Evolutionary conservation across 1,140 invertebrate species (phyloP), one percentile per base, ranked within the genome.

Genomic region (Ceratina calcarata): DNA sequence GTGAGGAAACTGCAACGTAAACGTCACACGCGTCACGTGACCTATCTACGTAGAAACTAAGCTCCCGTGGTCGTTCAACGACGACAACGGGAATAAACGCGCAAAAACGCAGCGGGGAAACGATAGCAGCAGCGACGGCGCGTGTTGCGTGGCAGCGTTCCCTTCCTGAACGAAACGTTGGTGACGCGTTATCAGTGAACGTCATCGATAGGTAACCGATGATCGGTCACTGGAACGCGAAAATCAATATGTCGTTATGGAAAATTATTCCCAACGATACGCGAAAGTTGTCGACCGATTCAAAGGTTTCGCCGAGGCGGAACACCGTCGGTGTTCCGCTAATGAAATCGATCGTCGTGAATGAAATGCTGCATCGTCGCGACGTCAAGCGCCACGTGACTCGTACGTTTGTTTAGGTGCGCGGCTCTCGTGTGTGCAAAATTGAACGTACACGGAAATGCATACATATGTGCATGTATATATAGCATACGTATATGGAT

Each of bases 1-100:
- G 87, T 89, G 87, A 89, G 69, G 64, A 78, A 80, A 77, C 64
- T 85, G 84, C 78, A 82, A 81, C 80, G 69, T 74, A 83, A 77
- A 90, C 90, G 90, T 91, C 90, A 90, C 82, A 53, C 68, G 71
- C 88, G 65, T 88, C 89, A 89, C 86, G 89, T 90, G 89, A 90
- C 83, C 83, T 32, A 81, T 68, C 79, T 87, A 90, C 86, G 88
- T 87, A 83, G 84, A 86, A 88, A 53, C 68, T 16, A 58, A 49
- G n/a, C 57, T 71, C 79, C 37, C 37, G 80, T 82, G 81, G 80
- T 83, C 81, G 81, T 53, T 27, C 0, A 10, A 4, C 27, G 64
- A 13, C 82, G 64, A 57, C 61, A 32, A 16, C 27, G 20, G 22
- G 67, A 45, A 71, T 66, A 57, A 27, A 66, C 55, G 53, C 27